Evolutionary conservation across 1,140 invertebrate genomes (phyloP), one percentile per base, ranked within the genome.

Genomic region (Dufourea novaeangliae): DNA sequence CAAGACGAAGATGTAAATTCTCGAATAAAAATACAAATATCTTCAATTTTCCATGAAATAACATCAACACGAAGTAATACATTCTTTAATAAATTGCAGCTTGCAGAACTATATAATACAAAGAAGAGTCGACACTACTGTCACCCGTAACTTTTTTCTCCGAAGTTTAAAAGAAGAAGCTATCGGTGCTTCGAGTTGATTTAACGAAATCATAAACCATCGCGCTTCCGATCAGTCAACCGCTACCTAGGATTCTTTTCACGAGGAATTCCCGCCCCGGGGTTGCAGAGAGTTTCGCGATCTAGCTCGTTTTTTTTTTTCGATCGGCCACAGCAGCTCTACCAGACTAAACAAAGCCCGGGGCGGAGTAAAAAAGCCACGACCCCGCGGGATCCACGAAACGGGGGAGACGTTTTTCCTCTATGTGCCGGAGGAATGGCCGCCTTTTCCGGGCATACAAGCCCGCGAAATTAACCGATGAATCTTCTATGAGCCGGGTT

Each of bases 391-490:
- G 52, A 76, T 84, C n/a, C 11, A n/a, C 37, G 39, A 44, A 56
- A 39, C n/a, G 52, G 66, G 54, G 11, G 46, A 25, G 22, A 25
- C 62, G 57, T 22, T 57, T 80, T 74, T 37, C 56, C 54, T 32
- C 27, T 25, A 12, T 37, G 11, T 22, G 61, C 1, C 10, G 27
- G 14, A 22, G 50, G 52, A 44, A 77, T 44, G 34, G 52, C 57
- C 20, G 27, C 22, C 63, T 76, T 29, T 71, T 34, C 70, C 59
- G 67, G 68, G 34, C 52, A 66, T 54, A 74, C 68, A 88, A 77
- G 87, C 70, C n/a, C 78, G 67, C 77, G 83, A 89, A 89, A 89
- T 89, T 86, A 88, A 80, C 80, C 67, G 79, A 87, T 88, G 87
- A 88, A 89, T 89, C 76, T 89, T 89, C 78, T 75, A 89, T 88